Evolutionary conservation across 2,113 vertebrate species (phyloP).

Genomic region (Pongo abelii): DNA sequence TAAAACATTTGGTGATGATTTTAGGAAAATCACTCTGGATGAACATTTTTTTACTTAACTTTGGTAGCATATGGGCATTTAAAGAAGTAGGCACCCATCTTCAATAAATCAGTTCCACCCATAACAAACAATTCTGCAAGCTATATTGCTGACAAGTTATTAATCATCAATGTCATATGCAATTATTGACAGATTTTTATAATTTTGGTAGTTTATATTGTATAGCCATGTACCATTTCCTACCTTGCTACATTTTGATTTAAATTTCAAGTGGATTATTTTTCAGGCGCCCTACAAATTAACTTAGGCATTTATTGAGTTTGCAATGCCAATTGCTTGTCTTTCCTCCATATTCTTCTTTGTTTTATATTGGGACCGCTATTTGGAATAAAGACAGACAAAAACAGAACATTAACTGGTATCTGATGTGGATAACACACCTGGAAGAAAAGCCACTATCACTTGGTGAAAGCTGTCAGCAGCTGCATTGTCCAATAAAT

Average conservation of each 20-base stretch:
- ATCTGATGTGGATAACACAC: not conserved
- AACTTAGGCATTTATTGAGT: constrained; percentile 38
- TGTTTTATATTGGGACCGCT: constrained; percentile 39
- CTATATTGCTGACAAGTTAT: not conserved
- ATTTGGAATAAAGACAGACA: constrained; percentile 22
- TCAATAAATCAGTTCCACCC: constrained; percentile 5
- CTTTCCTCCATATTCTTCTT: not conserved
- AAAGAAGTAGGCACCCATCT: not conserved
- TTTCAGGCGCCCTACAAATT: constrained; percentile 27
- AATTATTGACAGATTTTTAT: not conserved
- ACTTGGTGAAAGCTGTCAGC: not conserved
- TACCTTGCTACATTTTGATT: constrained; percentile 48
- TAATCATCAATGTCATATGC: not conserved
- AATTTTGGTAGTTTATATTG: constrained; percentile 41
- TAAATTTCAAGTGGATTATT: constrained; percentile 35
- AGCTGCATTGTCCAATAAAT: constrained; percentile 6
- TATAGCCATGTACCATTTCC: not conserved
- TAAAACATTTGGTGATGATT: constrained; percentile 18
- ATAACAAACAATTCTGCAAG: not conserved
- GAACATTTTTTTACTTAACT: constrained; percentile 18
- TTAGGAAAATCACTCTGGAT: not conserved
- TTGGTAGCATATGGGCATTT: not conserved
- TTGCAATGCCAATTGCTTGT: constrained; percentile 33
- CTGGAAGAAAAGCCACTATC: not conserved
- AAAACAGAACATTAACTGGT: constrained; percentile 33